phyloP scores from a whole-genome alignment of 2,888 invertebrate species.

The Parasteatoda lunata region DNA sequence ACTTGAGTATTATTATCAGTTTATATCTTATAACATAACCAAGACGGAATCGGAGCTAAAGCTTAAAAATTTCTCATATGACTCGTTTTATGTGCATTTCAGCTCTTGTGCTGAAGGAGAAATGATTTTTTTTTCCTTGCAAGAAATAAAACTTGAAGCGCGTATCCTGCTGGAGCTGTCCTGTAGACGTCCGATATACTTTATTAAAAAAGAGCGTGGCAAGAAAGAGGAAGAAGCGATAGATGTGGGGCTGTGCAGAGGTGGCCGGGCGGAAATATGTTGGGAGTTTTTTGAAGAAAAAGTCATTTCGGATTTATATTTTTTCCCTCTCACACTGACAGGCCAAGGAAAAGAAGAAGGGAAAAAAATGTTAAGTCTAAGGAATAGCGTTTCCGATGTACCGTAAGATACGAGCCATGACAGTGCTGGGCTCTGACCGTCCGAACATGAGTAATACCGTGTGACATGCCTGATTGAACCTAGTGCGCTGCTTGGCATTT shows the following conservation, averaged over 20 bases:
- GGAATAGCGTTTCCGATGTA: slow-evolving; percentile 48
- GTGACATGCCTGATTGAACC: slow-evolving; percentile 68
- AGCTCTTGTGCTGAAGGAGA: too few species aligned
- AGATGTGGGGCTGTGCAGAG: neutral
- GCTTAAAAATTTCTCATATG: too few species aligned
- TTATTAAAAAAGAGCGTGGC: slow-evolving; percentile 27
- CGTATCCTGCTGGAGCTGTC: neutral
- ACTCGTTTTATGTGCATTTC: too few species aligned
- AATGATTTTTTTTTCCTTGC: neutral
- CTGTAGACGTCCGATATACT: slow-evolving; percentile 39
- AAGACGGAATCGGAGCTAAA: too few species aligned
- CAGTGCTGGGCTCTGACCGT: slow-evolving; percentile 56
- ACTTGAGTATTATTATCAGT: too few species aligned
- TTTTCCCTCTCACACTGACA: slow-evolving; percentile 25
- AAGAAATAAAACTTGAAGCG: slow-evolving; percentile 25
- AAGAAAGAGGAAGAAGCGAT: slow-evolving; percentile 13
- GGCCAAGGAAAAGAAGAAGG: slow-evolving; percentile 1
- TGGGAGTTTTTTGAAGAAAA: slow-evolving; percentile 33
- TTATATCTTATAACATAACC: too few species aligned
- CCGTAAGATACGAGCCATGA: slow-evolving; percentile 61
- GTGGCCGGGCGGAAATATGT: neutral
- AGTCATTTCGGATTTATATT: slow-evolving; percentile 53
- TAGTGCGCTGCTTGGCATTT: slow-evolving; percentile 59
- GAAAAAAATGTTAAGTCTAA: slow-evolving; percentile 23
- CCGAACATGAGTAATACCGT: slow-evolving; percentile 67